A percentile compares a stretch with the other conserved stretches of the same genome.
Conservation (phyloP, 2,797 vertebrate genomes). For the Enteromius paludinosus region DNA sequence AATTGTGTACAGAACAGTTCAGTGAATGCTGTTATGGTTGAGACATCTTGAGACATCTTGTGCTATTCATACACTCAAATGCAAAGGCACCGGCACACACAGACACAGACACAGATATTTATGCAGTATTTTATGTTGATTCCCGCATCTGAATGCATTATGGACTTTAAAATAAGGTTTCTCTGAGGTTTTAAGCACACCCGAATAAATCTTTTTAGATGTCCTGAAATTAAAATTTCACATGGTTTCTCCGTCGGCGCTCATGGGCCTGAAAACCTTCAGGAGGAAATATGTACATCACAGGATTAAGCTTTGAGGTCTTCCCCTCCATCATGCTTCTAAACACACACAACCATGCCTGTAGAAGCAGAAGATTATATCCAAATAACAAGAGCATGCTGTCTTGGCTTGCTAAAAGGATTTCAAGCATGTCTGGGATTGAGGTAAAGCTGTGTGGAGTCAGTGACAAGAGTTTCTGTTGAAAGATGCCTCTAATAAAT, state of each 20-base stretch:
- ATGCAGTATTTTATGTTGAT: conserved; percentile 34
- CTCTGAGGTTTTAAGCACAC: conserved; percentile 41
- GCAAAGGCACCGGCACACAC: not conserved
- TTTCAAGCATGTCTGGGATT: conserved; percentile 64
- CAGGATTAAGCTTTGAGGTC: conserved; percentile 59
- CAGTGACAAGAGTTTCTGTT: conserved; percentile 1
- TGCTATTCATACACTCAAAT: not conserved
- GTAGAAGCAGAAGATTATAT: conserved; percentile 56
- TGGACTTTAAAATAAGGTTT: conserved; percentile 42
- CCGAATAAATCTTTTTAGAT: conserved; percentile 53
- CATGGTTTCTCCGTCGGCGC: conserved; percentile 52
- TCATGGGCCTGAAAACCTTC: conserved; percentile 43
- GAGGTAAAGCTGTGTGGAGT: conserved; percentile 39
- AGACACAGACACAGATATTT: not conserved
- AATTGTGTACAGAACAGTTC: not conserved
- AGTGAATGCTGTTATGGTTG: not conserved
- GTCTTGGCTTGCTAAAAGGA: conserved; percentile 63
- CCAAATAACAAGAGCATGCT: conserved; percentile 57
- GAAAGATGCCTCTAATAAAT: not conserved
- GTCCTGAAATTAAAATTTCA: conserved; percentile 61
- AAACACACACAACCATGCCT: conserved; percentile 42
- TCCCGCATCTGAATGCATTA: conserved; percentile 37
- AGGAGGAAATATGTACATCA: conserved; percentile 59
- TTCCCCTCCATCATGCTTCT: conserved; percentile 27
- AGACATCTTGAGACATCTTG: not conserved